A percentile compares a stretch with the other conserved stretches of the same genome.
These are phyloP conservation scores for Ennomos fuscantarius DNA, from an alignment of 2,888 invertebrate genomes.

Conservation along the genomic window DNA sequence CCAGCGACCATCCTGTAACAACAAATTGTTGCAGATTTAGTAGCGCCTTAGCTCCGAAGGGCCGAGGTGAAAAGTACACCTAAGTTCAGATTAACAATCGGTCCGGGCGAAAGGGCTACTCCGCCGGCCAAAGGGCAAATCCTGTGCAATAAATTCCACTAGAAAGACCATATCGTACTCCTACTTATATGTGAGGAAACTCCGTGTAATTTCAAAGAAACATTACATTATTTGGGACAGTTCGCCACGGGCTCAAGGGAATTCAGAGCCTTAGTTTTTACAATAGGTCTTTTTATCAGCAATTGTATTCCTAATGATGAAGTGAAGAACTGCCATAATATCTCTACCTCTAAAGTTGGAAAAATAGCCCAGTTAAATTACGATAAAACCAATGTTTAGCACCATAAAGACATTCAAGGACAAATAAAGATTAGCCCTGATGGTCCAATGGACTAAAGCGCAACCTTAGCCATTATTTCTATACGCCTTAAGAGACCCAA, in stretches of 20 bases:
- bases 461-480: constrained; percentile 8
- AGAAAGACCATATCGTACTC: constrained; percentile 40
- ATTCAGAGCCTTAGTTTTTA: neutral
- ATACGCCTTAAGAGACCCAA: constrained; percentile 27
- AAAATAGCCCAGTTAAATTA: no score
- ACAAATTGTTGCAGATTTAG: constrained; percentile 60
- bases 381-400: no score
- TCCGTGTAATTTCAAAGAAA: constrained; percentile 24
- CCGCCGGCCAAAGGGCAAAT: constrained; percentile 57
- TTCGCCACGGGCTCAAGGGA: constrained; percentile 6
- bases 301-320: no score
- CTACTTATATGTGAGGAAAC: constrained; percentile 37
- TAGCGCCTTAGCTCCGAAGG: constrained; percentile 55
- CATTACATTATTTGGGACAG: constrained; percentile 34
- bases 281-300: no score
- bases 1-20: constrained; percentile 50
- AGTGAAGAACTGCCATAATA: neutral
- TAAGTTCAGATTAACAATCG: constrained; percentile 80
- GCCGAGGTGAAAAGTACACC: constrained; percentile 76
- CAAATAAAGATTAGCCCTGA: constrained; percentile 19
- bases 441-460: constrained; percentile 6
- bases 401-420: no score
- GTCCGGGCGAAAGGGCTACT: constrained; percentile 55
- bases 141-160: constrained; percentile 57
- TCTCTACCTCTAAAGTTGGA: neutral